A percentile compares a stretch with the other conserved stretches of the same genome.
These are phyloP conservation scores for Copidosoma floridanum DNA, from an alignment of 1,140 invertebrate genomes.

Conservation along the genomic window DNA sequence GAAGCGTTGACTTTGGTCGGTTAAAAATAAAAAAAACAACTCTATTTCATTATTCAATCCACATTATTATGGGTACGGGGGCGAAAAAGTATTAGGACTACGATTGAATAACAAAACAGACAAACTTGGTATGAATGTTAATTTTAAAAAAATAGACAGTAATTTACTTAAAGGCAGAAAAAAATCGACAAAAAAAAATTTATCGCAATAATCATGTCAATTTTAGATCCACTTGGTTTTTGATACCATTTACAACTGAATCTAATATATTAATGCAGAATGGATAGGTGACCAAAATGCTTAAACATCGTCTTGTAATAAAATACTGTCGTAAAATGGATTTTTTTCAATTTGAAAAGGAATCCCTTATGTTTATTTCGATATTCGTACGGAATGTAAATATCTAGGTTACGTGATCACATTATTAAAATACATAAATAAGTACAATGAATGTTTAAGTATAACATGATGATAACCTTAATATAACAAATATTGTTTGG, in stretches of 20 bases:
- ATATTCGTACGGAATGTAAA: too few species aligned
- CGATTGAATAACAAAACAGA: not conserved
- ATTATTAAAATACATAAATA: too few species aligned
- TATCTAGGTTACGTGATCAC: too few species aligned
- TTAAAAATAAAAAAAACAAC: too few species aligned
- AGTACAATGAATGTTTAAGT: too few species aligned
- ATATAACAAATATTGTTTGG: too few species aligned
- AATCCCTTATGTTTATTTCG: too few species aligned
- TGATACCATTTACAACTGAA: conserved; percentile 42
- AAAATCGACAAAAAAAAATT: conserved; percentile 34
- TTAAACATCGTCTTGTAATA: too few species aligned
- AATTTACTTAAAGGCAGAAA: not conserved
- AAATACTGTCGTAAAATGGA: too few species aligned
- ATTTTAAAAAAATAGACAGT: not conserved
- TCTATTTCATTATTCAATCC: not conserved
- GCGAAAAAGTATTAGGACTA: not conserved
- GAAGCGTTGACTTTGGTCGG: not conserved
- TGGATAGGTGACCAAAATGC: conserved; percentile 31
- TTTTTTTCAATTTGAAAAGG: too few species aligned
- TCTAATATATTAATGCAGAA: conserved; percentile 46
- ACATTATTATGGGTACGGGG: not conserved
- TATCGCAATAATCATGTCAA: conserved; percentile 32
- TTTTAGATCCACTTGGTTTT: conserved; percentile 46
- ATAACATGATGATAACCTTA: too few species aligned
- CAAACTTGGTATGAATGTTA: not conserved